Percentiles rank a stretch among this genome's conserved stretches.
Conservation (phyloP, 1,140 invertebrate species). For the Ips typographus region DNA sequence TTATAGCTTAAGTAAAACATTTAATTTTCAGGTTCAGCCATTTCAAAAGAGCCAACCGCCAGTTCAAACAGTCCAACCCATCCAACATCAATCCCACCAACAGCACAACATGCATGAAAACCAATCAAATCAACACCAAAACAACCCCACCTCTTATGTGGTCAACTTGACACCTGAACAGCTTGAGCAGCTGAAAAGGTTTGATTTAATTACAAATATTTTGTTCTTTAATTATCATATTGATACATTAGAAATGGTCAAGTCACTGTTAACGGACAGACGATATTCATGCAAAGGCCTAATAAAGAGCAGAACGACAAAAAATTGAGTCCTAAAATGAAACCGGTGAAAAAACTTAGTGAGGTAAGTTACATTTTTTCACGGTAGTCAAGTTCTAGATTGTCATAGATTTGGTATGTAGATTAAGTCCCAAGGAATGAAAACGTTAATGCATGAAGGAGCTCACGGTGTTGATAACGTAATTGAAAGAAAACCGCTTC, state of each 20-base stretch:
- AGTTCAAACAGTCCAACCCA: constrained; percentile 48
- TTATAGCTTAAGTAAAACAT: not conserved
- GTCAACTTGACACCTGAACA: constrained; percentile 52
- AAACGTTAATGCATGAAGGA: constrained; percentile 36
- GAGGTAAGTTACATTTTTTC: constrained; percentile 16
- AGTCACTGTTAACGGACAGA: constrained; percentile 52
- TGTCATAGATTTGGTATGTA: constrained; percentile 13
- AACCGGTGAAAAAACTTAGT: constrained; percentile 44
- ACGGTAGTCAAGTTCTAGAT: not conserved
- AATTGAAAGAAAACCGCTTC: constrained; percentile 8
- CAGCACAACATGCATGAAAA: constrained; percentile 37
- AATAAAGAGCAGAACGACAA: constrained; percentile 45
- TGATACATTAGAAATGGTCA: constrained; percentile 44
- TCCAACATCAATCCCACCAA: constrained; percentile 40
- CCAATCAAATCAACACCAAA: constrained; percentile 32
- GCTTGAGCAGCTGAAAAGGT: constrained; percentile 50
- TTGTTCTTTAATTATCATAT: not conserved
- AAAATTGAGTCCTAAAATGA: constrained; percentile 49
- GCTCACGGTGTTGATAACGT: constrained; percentile 19
- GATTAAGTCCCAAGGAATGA: constrained; percentile 33
- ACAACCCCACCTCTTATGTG: constrained; percentile 49
- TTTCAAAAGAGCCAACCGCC: constrained; percentile 49
- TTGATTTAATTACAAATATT: not conserved
- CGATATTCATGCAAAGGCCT: constrained; percentile 52
- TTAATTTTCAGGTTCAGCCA: constrained; percentile 42